A percentile compares a stretch with the other conserved stretches of the same genome.
Evolutionary conservation across 2,797 vertebrate genomes (phyloP).

Genomic region (Steatocranus sp.): DNA sequence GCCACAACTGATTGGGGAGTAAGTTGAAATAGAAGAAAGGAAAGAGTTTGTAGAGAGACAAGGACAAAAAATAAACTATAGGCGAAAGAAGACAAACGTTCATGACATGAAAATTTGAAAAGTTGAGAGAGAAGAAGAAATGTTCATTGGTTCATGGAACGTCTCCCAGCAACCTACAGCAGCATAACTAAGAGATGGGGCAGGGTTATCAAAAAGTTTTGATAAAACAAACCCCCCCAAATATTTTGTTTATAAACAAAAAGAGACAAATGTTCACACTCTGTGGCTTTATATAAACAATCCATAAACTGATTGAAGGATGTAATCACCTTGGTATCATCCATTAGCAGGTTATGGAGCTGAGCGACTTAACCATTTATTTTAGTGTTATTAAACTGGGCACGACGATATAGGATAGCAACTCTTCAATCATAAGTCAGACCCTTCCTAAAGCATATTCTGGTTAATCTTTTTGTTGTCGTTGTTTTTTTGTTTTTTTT

Average conservation of each 20-base stretch:
- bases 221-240: fast-evolving
- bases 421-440: neutral
- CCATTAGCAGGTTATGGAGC: neutral
- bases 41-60: neutral
- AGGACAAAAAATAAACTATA: neutral
- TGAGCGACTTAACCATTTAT: neutral
- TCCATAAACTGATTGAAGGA: neutral
- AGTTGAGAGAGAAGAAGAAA: neutral
- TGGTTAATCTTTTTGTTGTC: neutral
- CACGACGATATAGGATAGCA: neutral
- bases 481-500: neutral
- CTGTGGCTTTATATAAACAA: neutral
- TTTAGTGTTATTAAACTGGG: neutral
- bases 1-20: neutral
- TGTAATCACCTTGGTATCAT: neutral
- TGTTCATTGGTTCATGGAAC: neutral
- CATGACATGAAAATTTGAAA: neutral
- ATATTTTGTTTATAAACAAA: neutral
- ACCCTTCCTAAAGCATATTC: neutral
- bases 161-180: neutral
- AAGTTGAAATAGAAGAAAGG: neutral
- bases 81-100: neutral
- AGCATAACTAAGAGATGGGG: neutral
- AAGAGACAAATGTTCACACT: neutral
- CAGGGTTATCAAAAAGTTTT: fast-evolving